phyloP scores from a whole-genome alignment of 2,113 vertebrate genomes.

The Oncorhynchus keta region DNA sequence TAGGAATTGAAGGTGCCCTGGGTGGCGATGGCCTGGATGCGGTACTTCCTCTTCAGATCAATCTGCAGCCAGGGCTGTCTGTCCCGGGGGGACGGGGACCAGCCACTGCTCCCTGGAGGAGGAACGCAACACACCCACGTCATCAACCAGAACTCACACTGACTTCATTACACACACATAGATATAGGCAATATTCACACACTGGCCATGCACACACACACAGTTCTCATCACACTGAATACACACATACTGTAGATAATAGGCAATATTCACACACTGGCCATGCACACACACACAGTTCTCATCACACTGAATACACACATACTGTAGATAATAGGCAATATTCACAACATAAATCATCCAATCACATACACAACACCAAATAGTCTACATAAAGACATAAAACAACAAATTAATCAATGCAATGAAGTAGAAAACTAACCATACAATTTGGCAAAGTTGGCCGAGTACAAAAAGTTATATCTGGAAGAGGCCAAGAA shows the following conservation, averaged over 20 bases:
- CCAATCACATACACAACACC: too few species aligned
- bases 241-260: neutral
- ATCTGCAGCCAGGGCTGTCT: conserved; percentile 96
- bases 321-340: neutral
- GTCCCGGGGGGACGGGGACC: conserved; percentile 89
- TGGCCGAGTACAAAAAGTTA: conserved; percentile 85
- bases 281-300: neutral
- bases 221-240: neutral
- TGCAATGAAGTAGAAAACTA: conserved; percentile 58
- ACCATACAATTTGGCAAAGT: conserved; percentile 92
- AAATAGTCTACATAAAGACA: too few species aligned
- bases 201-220: neutral
- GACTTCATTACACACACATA: neutral
- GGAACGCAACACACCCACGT: neutral
- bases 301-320: neutral
- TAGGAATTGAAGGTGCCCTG: conserved; percentile 96
- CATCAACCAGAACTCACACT: neutral
- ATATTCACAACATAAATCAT: too few species aligned
- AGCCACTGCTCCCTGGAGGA: conserved; percentile 87
- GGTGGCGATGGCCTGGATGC: conserved; percentile 88
- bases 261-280: too few species aligned
- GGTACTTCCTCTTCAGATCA: conserved; percentile 88
- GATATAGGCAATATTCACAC: too few species aligned
- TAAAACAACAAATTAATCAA: too few species aligned
- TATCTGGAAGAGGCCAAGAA: conserved; percentile 93